Evolutionary conservation across 53 echinoderm and acorn worm species (phyloP).

Genomic region (Hippasteria phrygiana): DNA sequence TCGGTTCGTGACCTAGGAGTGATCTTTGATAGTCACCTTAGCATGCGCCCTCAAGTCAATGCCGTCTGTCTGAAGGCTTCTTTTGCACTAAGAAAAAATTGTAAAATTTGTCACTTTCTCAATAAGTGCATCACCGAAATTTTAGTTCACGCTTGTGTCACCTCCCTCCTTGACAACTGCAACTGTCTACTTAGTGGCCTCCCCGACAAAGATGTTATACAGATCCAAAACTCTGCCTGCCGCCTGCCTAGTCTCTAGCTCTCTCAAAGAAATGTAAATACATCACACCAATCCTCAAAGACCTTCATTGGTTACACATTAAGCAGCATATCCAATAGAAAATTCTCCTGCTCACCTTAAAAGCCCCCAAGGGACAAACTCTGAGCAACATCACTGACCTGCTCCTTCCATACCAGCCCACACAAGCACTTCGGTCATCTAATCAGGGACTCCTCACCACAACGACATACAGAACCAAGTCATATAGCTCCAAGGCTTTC

Average conservation of each 20-base stretch:
- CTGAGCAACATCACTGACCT: background rate
- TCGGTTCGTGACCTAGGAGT: slow-evolving; percentile 34
- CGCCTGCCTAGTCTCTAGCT: too few relatives aligned
- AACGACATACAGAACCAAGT: too few relatives aligned
- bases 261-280: slow-evolving; percentile 3
- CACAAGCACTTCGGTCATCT: too few relatives aligned
- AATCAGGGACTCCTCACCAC: too few relatives aligned
- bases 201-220: slow-evolving; percentile 5
- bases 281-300: slow-evolving; percentile 23
- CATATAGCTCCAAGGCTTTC: too few relatives aligned
- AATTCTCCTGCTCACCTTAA: slow-evolving; percentile 14
- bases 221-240: slow-evolving; percentile 61
- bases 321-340: slow-evolving; percentile 30
- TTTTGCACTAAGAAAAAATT: slow-evolving; percentile 49
- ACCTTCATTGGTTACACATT: slow-evolving; percentile 43
- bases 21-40: slow-evolving; percentile 48
- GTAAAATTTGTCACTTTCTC: slow-evolving; percentile 46
- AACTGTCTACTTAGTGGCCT: slow-evolving; percentile 44
- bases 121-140: slow-evolving; percentile 42
- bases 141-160: slow-evolving; percentile 59
- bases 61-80: slow-evolving; percentile 57
- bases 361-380: background rate
- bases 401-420: too few relatives aligned
- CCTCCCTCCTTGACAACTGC: slow-evolving; percentile 53
- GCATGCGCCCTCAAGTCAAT: slow-evolving; percentile 58